Evolutionary conservation across 2,113 vertebrate genomes (phyloP), one percentile per base, ranked within the genome.

Genomic region (Dasyornis broadbenti): DNA sequence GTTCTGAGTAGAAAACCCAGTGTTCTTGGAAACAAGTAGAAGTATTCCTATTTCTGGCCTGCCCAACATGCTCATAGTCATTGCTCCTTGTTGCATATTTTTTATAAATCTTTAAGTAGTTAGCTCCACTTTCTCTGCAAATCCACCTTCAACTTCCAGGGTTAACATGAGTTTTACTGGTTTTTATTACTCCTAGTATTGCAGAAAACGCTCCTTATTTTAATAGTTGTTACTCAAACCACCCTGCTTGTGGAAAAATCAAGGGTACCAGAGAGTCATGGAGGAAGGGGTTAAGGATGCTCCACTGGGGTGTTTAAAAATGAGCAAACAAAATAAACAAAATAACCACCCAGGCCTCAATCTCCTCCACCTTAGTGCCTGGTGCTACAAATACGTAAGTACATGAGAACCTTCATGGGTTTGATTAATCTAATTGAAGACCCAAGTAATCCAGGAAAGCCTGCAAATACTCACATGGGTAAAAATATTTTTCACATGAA

Each of bases 271-370:
- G 21, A 49, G 71, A 24, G 8, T 35, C 21, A 2, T 1, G 16
- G n/a, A 73, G 24, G 40, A 75, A 69, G n/a, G 28, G 39, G 57
- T 63, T 79, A 47, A 88, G 60, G 66, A 50, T 8, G 1, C 5
- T 39, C 27, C 52, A 35, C 30, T 24, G 11, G 14, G 2, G 18
- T 66, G 20, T 42, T 89, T 27, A 16, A 28, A 54, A 89, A 47
- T 2, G 2, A 57, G 24, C 18, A 40, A 26, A 21, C 4, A 19
- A n/a, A n/a, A 35, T 37, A 40, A 26, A 21, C 4, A 19, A n/a
- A n/a, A 35, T 37, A 50, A 2, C 2, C 37, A 39, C 23, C 3
- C 21, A 3, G 23, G n/a, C 30, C 21, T 79, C 13, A 6, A 1
- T 45, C 31, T 72, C 4, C 6, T 59, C 18, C 44, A 18, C 37